These are phyloP conservation scores for Lypha dubia DNA, from an alignment of 2,888 invertebrate genomes.

Conservation along the genomic window DNA sequence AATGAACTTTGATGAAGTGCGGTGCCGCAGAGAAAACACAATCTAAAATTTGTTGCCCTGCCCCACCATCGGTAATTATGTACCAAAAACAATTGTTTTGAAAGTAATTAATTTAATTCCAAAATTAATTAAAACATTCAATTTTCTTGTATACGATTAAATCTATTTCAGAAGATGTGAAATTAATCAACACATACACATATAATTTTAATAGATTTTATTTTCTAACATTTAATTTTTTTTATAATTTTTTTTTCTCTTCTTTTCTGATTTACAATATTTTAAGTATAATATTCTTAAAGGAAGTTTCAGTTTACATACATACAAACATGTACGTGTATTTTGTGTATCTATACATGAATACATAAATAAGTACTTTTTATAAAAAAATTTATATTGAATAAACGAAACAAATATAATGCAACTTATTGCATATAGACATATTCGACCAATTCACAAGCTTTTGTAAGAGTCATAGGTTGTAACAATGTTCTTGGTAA, in stretches of 20 bases:
- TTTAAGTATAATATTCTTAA: neutral
- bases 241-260: neutral
- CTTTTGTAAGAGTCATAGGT: too few species aligned
- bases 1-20: too few species aligned
- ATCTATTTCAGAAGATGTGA: neutral
- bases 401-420: neutral
- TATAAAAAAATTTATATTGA: neutral
- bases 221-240: constrained; percentile 28
- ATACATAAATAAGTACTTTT: constrained; percentile 9
- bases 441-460: too few species aligned
- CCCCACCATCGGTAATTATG: too few species aligned
- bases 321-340: too few species aligned
- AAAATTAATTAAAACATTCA: too few species aligned
- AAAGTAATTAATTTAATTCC: too few species aligned
- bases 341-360: neutral
- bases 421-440: neutral
- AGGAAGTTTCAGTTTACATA: neutral
- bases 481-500: too few species aligned
- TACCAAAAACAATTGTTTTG: too few species aligned
- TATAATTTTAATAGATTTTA: constrained; percentile 2
- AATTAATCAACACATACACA: neutral
- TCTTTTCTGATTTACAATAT: constrained; percentile 7
- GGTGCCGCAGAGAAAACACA: too few species aligned
- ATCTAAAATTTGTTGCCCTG: too few species aligned
- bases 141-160: neutral